Percentiles rank a stretch among this genome's conserved stretches.
These are phyloP conservation scores for Syrista parreyssii DNA, from an alignment of 2,888 invertebrate genomes.

Conservation along the genomic window DNA sequence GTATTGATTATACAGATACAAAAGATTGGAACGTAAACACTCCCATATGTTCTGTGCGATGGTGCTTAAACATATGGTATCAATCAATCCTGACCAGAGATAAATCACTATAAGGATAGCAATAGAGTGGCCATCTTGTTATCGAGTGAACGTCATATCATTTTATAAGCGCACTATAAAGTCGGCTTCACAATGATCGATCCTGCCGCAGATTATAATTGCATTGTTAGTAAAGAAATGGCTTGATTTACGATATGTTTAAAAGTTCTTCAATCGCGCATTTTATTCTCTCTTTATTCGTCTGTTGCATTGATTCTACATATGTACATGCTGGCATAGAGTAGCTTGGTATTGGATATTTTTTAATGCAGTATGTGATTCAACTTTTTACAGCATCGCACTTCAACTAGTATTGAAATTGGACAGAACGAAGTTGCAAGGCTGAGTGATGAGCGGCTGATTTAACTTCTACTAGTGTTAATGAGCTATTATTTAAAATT, in stretches of 20 bases:
- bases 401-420: not conserved
- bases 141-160: not conserved
- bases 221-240: not conserved
- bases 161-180: not conserved
- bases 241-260: not conserved
- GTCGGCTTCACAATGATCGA: not conserved
- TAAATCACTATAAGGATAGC: not conserved
- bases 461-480: too few relatives aligned
- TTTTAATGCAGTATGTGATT: not conserved
- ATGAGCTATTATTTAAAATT: not conserved
- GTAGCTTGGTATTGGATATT: not conserved
- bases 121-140: not conserved
- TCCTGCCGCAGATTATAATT: not conserved
- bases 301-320: not conserved
- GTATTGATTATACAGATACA: not conserved
- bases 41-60: not conserved
- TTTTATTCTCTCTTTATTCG: not conserved
- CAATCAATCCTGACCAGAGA: not conserved
- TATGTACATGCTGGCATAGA: not conserved
- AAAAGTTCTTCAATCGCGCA: not conserved
- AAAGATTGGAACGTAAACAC: not conserved
- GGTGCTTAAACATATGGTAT: not conserved
- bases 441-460: too few relatives aligned
- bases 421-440: too few relatives aligned
- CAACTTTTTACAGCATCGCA: not conserved